Percentiles rank a stretch among this genome's conserved stretches.
Evolutionary conservation across 2,113 vertebrate species (phyloP).

Genomic region (Rafetus swinhoei): DNA sequence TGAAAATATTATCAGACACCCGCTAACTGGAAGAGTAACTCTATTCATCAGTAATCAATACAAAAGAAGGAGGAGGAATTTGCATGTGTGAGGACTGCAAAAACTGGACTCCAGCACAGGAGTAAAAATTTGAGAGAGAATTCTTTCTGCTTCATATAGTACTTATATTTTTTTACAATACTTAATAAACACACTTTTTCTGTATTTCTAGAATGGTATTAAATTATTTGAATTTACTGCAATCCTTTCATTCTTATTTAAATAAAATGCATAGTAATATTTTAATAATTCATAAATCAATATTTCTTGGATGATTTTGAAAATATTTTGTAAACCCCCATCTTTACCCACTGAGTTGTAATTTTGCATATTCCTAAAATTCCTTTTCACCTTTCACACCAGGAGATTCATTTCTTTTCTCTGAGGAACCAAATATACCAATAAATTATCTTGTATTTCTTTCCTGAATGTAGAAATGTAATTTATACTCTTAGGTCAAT

Average conservation of each 20-base stretch:
- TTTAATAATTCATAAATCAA: constrained; percentile 8
- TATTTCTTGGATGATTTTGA: background rate
- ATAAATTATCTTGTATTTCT: constrained; percentile 37
- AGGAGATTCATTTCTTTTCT: too few species aligned
- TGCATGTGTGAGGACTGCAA: background rate
- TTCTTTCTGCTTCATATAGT: background rate
- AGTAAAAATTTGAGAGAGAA: background rate
- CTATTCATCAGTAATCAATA: background rate
- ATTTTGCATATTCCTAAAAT: background rate
- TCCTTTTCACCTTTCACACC: too few species aligned
- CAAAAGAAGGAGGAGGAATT: background rate
- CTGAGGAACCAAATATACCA: background rate
- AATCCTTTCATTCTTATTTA: background rate
- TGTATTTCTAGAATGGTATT: background rate
- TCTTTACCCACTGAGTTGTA: background rate
- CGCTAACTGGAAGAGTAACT: background rate
- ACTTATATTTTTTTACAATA: background rate
- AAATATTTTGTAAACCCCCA: background rate
- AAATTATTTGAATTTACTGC: background rate
- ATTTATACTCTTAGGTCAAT: constrained; percentile 47
- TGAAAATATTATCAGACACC: background rate
- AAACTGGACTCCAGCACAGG: too few species aligned
- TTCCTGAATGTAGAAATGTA: constrained; percentile 55
- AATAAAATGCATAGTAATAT: background rate
- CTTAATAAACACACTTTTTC: background rate